Evolutionary conservation across 2,888 invertebrate genomes (phyloP), one percentile per base, ranked within the genome.

Genomic region (Dasypogon diadema): DNA sequence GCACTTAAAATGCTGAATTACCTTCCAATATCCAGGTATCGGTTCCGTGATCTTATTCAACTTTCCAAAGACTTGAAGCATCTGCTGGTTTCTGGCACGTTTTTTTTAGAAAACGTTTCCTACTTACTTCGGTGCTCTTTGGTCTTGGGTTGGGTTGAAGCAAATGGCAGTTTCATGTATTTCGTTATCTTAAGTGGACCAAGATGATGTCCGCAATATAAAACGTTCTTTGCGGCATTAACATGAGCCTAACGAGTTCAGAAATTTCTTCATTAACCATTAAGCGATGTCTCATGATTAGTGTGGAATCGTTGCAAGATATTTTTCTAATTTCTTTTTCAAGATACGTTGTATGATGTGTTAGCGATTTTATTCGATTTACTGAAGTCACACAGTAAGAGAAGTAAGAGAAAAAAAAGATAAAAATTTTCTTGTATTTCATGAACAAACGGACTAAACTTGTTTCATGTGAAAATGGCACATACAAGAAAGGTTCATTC

Each of bases 231-330:
- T 46, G 46, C 58, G 30, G 46, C 42, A 74, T 74, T 60, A 74
- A 74, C 74, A 74, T 74, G 74, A 58, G 58, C 74, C 58, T 74
- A 74, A 74, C 60, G 74, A 58, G 58, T 24, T 46, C n/a, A 21
- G 60, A 42, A 74, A 74, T 74, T 74, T 74, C 74, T 74, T 74
- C 58, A 74, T 74, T 74, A 74, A 48, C 60, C 58, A 74, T 74
- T 74, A 74, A 74, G 58, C 46, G 60, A 74, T 74, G 74, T 74
- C 46, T 12, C 30, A 8, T 34, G 70, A 70, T 54, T 70, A 54
- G 34, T 34, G 18, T 4, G 60, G n/a, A 42, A 42, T 3, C 6
- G 42, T 42, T 2, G 42, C n/a, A 42, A 12, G 3, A 12, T 42
- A 12, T 12, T 12, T 42, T 42, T 42, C 42, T 1, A 12, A 42